Base-by-base conservation (phyloP, 2,888 invertebrate species). In the Trissoscelio sp. region DNA sequence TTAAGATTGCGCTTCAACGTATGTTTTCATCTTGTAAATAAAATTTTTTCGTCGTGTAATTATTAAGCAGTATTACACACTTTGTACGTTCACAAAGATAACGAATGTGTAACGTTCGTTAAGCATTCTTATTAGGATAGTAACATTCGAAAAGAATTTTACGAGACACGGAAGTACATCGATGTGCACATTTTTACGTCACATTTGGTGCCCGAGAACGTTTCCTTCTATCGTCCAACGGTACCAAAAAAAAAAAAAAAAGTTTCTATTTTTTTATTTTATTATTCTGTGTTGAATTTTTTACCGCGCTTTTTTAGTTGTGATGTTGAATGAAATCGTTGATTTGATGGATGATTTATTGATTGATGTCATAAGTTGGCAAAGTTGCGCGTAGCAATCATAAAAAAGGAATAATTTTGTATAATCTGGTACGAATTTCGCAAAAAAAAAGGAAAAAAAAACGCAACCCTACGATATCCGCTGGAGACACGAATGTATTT, bases 401-500 rank as follows among this genome's bases (percentile, higher is more conserved):
- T 37, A n/a, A 48, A 55, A 34, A 46, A 44, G 12, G 12, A 62
- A 55, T 37, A 67, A 69, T 77, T 77, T 67, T 69, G 44, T 69
- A 62, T 55, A 57, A 80, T 74, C 74, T 24, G 62, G 53, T 73
- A 58, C 42, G 62, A 67, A 67, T 72, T 67, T 72, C n/a, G 22
- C 20, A 37, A 37, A 70, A n/a, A n/a, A n/a, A n/a, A n/a, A n/a
- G n/a, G n/a, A n/a, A n/a, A n/a, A n/a, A n/a, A n/a, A 73, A 58
- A 46, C 62, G 34, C 48, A 74, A 44, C 44, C 39, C 48, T 75
- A 28, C 51, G 57, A 75, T 70, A 80, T 80, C 58, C 58, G 55
- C 64, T 55, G 74, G 18, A 80, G 51, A 73, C 74, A 80, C 64
- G 62, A 80, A 69, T 81, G 81, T 81, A 81, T 81, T 81, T 81